A percentile compares a stretch with the other conserved stretches of the same genome.
Conservation (phyloP, 2,888 invertebrate species). For the Torymus texanus region DNA sequence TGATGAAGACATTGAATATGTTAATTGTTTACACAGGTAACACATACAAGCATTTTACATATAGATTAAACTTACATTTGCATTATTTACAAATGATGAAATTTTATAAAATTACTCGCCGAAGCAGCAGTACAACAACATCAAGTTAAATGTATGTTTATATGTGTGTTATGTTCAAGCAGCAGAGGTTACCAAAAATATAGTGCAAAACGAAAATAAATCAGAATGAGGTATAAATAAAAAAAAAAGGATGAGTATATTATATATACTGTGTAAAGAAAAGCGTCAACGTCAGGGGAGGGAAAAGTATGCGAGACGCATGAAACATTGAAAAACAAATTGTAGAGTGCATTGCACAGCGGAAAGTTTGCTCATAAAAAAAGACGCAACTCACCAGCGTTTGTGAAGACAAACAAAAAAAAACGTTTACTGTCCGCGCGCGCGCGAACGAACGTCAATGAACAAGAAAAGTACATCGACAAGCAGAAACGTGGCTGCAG, state of each 20-base stretch:
- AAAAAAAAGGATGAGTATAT: background rate
- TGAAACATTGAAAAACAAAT: conserved; percentile 36
- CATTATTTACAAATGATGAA: conserved; percentile 3
- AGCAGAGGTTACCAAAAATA: background rate
- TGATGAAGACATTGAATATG: conserved; percentile 10
- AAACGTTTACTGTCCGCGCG: conserved; percentile 5
- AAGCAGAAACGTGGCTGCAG: background rate
- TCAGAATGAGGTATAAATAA: conserved; percentile 14
- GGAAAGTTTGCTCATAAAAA: conserved; percentile 38
- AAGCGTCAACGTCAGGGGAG: conserved; percentile 9
- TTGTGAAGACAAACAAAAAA: background rate
- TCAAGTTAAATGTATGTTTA: too few relatives aligned
- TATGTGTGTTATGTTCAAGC: too few relatives aligned
- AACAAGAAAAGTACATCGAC: conserved; percentile 11
- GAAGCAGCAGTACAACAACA: too few relatives aligned
- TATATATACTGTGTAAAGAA: conserved; percentile 4
- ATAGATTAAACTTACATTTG: background rate
- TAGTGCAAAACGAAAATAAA: background rate
- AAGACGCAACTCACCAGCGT: background rate
- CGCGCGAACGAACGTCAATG: conserved; percentile 9
- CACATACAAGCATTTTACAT: background rate
- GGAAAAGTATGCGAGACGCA: background rate
- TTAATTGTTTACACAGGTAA: background rate
- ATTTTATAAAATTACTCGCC: background rate
- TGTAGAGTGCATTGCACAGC: conserved; percentile 4